Conservation (phyloP, 1,140 invertebrate species). For the Pseudomyrmex dendroicus region DNA sequence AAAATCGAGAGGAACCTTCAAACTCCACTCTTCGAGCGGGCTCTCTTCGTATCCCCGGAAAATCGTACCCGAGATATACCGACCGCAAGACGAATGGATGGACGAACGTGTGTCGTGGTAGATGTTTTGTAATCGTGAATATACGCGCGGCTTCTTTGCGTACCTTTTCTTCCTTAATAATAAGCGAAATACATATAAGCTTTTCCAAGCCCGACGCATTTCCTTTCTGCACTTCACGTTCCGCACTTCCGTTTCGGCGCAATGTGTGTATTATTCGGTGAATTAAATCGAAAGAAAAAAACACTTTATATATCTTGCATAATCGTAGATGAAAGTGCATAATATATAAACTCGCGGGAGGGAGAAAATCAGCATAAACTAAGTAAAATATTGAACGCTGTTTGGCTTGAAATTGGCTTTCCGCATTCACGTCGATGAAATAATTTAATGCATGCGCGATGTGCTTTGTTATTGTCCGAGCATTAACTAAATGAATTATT, state of each 20-base stretch:
- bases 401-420: background rate
- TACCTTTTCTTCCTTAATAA: conserved; percentile 43
- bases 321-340: background rate
- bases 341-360: background rate
- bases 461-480: background rate
- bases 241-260: background rate
- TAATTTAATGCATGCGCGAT: background rate
- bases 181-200: background rate
- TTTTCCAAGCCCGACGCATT: background rate
- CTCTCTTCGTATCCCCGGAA: conserved; percentile 63
- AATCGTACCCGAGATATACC: conserved; percentile 59
- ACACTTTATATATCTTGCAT: background rate
- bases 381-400: background rate
- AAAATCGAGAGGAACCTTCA: conserved; percentile 72
- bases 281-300: background rate
- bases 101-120: conserved; percentile 5
- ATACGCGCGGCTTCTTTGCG: background rate
- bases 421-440: background rate
- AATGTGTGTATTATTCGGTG: background rate
- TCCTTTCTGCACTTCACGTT: background rate
- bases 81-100: conserved; percentile 6
- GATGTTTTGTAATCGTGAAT: conserved; percentile 39
- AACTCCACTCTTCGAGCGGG: conserved; percentile 63
- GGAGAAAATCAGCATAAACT: no score
- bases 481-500: conserved; percentile 19